Percentiles rank a stretch among this genome's conserved stretches.
These are phyloP conservation scores for Cylindroiulus punctatus DNA, from an alignment of 2,888 invertebrate species.

Conservation along the genomic window DNA sequence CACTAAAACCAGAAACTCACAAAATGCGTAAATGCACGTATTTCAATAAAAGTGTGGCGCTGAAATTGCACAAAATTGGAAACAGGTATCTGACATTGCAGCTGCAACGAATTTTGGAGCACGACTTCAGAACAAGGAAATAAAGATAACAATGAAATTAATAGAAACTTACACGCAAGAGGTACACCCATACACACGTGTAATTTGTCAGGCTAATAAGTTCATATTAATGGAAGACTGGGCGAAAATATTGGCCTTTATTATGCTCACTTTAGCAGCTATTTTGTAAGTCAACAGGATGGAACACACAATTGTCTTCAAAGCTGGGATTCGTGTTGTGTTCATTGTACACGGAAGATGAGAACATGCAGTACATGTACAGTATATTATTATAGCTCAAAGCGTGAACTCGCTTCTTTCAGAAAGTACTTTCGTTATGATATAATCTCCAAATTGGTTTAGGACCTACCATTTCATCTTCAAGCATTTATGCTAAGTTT, in stretches of 20 bases:
- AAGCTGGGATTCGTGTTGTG: not conserved
- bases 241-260: not conserved
- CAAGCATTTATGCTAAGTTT: too few relatives aligned
- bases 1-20: not conserved
- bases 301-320: not conserved
- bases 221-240: slow-evolving; percentile 9
- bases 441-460: not conserved
- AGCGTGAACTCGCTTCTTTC: not conserved
- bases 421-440: not conserved
- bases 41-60: not conserved
- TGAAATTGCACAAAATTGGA: not conserved
- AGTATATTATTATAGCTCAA: not conserved
- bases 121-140: not conserved
- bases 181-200: not conserved
- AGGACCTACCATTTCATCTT: too few relatives aligned
- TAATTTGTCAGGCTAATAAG: not conserved
- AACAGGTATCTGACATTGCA: not conserved
- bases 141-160: not conserved
- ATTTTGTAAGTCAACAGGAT: not conserved
- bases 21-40: not conserved
- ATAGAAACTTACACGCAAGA: not conserved
- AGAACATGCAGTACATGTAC: not conserved
- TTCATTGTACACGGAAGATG: not conserved
- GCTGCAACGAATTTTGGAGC: not conserved
- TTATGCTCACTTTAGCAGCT: slow-evolving; percentile 11